Evolutionary conservation across 2,113 vertebrate species (phyloP).

Genomic region (Prietella phreatophila): DNA sequence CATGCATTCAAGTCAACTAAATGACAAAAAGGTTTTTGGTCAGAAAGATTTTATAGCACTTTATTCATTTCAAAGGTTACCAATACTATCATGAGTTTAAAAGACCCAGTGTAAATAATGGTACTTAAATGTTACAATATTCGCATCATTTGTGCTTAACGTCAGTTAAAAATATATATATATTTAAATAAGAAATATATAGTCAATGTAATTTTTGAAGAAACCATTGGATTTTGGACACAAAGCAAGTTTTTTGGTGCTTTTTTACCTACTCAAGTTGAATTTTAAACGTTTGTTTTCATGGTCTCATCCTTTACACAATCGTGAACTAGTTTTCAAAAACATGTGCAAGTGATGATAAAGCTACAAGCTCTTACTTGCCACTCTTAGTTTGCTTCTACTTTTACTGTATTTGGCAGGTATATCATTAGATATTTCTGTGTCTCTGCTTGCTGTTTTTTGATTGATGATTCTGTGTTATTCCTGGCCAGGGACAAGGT

Average conservation of each 20-base stretch:
- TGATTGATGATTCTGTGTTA: slow-evolving; percentile 17
- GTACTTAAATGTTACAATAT: not conserved
- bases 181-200: not conserved
- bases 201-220: not conserved
- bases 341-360: not conserved
- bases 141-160: not conserved
- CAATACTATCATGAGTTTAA: not conserved
- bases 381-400: not conserved
- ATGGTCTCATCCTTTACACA: not conserved
- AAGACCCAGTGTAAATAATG: not conserved
- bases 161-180: not conserved
- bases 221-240: not conserved
- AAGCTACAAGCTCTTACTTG: not conserved
- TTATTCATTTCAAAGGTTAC: not conserved
- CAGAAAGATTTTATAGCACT: not conserved
- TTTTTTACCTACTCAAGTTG: not conserved
- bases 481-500: slow-evolving; percentile 56
- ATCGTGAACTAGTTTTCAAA: not conserved
- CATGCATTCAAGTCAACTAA: not conserved
- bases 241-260: not conserved
- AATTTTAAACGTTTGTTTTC: not conserved
- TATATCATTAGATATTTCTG: slow-evolving; percentile 17
- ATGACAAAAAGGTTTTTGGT: not conserved
- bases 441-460: slow-evolving; percentile 25
- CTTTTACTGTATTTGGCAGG: slow-evolving; percentile 12